A percentile compares a stretch with the other conserved stretches of the same genome.
phyloP scores from a whole-genome alignment of 2,888 invertebrate genomes.

The Leptopilina drosophilae region DNA sequence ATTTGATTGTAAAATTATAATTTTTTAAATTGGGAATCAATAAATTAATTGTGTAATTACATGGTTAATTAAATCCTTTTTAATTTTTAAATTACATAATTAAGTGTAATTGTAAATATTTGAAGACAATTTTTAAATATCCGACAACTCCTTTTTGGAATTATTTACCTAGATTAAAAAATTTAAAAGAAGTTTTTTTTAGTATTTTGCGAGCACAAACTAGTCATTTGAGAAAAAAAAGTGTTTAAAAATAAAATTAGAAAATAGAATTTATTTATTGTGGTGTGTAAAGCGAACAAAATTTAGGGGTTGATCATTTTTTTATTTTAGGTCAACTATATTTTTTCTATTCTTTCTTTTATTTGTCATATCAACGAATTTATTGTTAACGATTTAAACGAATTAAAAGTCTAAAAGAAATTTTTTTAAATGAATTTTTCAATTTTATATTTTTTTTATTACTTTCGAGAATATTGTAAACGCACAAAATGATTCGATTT shows the following conservation, averaged over 20 bases:
- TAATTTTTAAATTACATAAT: too few relatives aligned
- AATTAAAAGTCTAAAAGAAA: neutral
- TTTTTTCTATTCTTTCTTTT: neutral
- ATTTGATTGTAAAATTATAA: too few relatives aligned
- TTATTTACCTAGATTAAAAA: neutral
- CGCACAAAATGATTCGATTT: slow-evolving; percentile 5
- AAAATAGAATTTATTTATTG: slow-evolving; percentile 9
- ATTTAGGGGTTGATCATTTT: slow-evolving; percentile 10
- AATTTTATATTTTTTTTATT: neutral
- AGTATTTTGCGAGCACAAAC: neutral
- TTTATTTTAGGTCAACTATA: neutral
- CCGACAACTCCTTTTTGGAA: neutral
- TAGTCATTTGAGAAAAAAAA: neutral
- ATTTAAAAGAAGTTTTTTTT: neutral
- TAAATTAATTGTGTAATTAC: too few relatives aligned
- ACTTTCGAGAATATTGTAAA: neutral
- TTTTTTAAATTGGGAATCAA: too few relatives aligned
- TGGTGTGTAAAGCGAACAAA: slow-evolving; percentile 9
- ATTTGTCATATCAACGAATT: neutral
- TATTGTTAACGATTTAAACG: neutral
- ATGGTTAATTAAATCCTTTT: too few relatives aligned
- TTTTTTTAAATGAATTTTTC: neutral
- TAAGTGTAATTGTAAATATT: too few relatives aligned
- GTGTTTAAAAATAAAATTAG: neutral
- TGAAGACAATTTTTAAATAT: neutral